These are phyloP conservation scores for Parnassius glacialis DNA, from an alignment of 2,888 invertebrate species.

Conservation along the genomic window DNA sequence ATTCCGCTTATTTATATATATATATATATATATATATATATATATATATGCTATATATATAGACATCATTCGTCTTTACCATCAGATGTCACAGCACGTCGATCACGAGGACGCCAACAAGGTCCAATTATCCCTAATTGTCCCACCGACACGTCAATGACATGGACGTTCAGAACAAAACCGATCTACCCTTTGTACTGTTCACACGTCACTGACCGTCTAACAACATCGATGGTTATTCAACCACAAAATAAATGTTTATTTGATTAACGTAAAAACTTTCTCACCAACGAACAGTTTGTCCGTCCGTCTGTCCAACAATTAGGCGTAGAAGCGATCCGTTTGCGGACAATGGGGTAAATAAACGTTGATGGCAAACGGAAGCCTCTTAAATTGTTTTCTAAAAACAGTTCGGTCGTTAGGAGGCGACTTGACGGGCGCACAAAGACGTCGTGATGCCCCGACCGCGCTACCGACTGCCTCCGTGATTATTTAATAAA, in stretches of 20 bases:
- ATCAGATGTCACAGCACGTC: not conserved
- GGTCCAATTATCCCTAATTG: constrained; percentile 24
- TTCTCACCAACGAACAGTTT: constrained; percentile 37
- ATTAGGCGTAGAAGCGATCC: constrained; percentile 67
- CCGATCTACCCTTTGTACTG: constrained; percentile 5
- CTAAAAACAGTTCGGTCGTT: constrained; percentile 72
- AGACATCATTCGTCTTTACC: not conserved
- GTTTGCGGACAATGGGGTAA: constrained; percentile 66
- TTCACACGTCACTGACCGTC: constrained; percentile 47
- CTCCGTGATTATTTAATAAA: constrained; percentile 32
- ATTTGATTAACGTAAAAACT: constrained; percentile 61
- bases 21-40: no score
- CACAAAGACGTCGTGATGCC: constrained; percentile 32
- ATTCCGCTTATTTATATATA: no score
- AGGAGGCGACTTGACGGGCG: constrained; percentile 44
- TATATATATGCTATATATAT: no score
- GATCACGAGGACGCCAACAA: constrained; percentile 1
- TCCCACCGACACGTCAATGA: constrained; percentile 3
- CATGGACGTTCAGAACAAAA: constrained; percentile 8
- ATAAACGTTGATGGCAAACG: constrained; percentile 66
- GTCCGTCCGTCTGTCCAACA: constrained; percentile 45
- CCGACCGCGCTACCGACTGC: constrained; percentile 30
- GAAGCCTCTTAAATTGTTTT: constrained; percentile 77
- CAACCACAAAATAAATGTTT: constrained; percentile 60
- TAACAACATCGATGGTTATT: constrained; percentile 42